Base-by-base conservation (phyloP, 1,140 invertebrate species). In the Steinernema feltiae region DNA sequence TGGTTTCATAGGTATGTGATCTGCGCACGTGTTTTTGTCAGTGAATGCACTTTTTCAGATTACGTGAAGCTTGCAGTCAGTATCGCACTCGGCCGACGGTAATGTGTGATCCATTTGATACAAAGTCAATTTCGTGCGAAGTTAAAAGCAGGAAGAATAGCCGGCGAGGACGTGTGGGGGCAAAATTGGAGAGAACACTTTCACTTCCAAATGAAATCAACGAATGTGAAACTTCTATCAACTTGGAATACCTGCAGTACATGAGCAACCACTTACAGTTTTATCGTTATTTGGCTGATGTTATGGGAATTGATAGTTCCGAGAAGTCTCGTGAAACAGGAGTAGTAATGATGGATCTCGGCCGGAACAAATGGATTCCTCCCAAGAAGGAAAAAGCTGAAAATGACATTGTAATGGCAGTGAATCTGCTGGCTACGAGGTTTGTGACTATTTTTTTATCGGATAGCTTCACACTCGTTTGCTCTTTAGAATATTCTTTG, bases 401-500 rank as follows among this genome's bases (percentile, higher is more conserved):
- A n/a, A 48, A 70, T 48, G 78, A 84, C 69, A 76, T 86, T 69
- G 71, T 84, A 18, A 69, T 75, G 24, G 32, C 82, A 24, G 80
- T 72, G 29, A 82, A 85, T 30, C 69, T 86, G 32, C 18, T 86
- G 29, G 70, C 75, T 17, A 63, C 72, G 12, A 72, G 82, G 63
- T 79, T 7, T 41, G 7, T 41, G 7, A 18, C 18, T 41, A 41
- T 41, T 41, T 7, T 41, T 41, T 18, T 41, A 41, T 41, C 18
- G 35, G 18, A 7, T 41, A 41, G 18, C 35, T 41, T 41, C 18
- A n/a, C 3, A 94, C 94, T 88, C 90, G 92, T 21, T 81, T 94
- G 17, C 73, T 92, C 48, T 92, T 91, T 21, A 88, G 94, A 72
- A 87, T 93, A 30, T 88, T 93, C 21, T 94, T 91, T 82, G 93